Evolutionary conservation across 1,140 invertebrate species (phyloP).

Genomic region (Belonocnema kinseyi): DNA sequence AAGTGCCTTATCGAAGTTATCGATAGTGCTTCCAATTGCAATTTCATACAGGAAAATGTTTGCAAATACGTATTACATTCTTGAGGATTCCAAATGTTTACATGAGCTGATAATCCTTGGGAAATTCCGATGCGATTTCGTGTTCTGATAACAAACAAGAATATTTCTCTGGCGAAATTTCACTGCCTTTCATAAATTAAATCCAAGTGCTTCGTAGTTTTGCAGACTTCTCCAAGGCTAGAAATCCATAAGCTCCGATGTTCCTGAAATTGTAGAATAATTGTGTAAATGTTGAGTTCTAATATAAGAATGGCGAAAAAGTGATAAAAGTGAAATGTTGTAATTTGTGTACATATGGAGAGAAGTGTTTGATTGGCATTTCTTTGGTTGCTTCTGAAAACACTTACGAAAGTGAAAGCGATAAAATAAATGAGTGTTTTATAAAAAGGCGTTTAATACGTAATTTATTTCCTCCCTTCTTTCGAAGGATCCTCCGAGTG

Average conservation of each 20-base stretch:
- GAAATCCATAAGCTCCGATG: slow-evolving; percentile 54
- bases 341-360: slow-evolving; percentile 24
- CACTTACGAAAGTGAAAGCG: neutral
- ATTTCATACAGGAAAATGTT: slow-evolving; percentile 28
- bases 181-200: slow-evolving; percentile 2
- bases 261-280: slow-evolving; percentile 59
- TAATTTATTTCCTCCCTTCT: slow-evolving; percentile 8
- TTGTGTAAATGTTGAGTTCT: neutral
- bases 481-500: neutral
- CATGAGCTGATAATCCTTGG: neutral
- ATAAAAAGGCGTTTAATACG: neutral
- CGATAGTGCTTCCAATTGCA: slow-evolving; percentile 25
- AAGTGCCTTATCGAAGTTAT: slow-evolving; percentile 34
- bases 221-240: slow-evolving; percentile 17
- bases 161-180: neutral
- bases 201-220: neutral
- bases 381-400: neutral
- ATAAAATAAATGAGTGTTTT: slow-evolving; percentile 5
- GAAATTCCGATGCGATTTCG: slow-evolving; percentile 12
- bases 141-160: neutral
- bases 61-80: neutral
- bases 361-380: slow-evolving; percentile 22
- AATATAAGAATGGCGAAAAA: slow-evolving; percentile 25
- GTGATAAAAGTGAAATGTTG: slow-evolving; percentile 3
- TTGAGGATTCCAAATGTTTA: slow-evolving; percentile 14